Conservation (phyloP, 2,113 vertebrate species). For the Callocephalon fimbriatum region DNA sequence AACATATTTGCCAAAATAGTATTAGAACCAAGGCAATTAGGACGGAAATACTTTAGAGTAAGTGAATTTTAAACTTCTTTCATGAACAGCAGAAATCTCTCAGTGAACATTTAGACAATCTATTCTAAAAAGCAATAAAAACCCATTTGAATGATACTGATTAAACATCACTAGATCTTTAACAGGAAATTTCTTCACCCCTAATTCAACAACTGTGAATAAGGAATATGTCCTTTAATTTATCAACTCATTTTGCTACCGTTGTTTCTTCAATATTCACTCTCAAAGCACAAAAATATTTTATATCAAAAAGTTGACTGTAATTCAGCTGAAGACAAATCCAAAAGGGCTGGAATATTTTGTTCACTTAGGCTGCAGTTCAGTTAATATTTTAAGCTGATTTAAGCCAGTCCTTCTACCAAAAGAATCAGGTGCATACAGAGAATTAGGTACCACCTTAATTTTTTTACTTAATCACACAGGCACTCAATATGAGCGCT, state of each 20-base stretch:
- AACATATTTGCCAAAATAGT: background rate
- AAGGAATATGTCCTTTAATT: background rate
- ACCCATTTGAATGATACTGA: background rate
- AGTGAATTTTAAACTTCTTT: background rate
- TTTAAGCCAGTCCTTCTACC: background rate
- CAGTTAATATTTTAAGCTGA: background rate
- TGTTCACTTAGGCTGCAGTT: background rate
- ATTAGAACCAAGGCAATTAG: background rate
- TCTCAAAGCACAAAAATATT: background rate
- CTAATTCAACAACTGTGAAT: background rate
- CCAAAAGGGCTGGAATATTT: background rate
- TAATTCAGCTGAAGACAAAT: background rate
- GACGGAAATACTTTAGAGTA: background rate
- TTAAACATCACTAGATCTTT: background rate
- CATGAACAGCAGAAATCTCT: background rate
- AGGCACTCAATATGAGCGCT: background rate
- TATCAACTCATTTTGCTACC: background rate
- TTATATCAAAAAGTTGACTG: background rate
- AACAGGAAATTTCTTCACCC: background rate
- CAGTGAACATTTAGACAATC: background rate
- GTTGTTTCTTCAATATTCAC: background rate
- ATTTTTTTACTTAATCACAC: background rate
- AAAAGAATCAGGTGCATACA: background rate
- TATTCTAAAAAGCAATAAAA: background rate
- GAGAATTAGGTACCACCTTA: background rate